A percentile compares a stretch with the other conserved stretches of the same genome.
These are phyloP conservation scores for Lepidurus arcticus DNA, from an alignment of 1,140 invertebrate genomes.

Conservation along the genomic window DNA sequence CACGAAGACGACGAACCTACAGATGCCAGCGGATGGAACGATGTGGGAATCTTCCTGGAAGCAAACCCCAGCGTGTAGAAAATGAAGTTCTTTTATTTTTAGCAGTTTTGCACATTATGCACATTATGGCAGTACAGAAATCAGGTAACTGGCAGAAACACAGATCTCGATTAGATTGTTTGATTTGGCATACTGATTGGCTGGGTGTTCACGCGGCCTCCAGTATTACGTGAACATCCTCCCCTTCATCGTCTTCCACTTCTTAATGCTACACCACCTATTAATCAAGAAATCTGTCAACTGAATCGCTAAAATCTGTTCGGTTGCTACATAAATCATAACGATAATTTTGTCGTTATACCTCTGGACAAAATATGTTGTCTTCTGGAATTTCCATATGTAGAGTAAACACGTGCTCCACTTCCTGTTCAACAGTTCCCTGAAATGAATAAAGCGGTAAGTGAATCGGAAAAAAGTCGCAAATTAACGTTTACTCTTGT, in stretches of 20 bases:
- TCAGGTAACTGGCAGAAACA: background rate
- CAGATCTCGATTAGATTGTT: background rate
- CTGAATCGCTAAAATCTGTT: background rate
- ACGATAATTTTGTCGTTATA: background rate
- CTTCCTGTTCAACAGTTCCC: background rate
- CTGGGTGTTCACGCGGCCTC: background rate
- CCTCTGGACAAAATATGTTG: background rate
- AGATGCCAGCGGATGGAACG: background rate
- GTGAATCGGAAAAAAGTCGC: background rate
- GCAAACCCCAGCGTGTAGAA: background rate
- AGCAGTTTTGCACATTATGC: background rate
- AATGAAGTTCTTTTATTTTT: background rate
- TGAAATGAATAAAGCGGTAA: background rate
- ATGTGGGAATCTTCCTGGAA: background rate
- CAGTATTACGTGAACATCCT: background rate
- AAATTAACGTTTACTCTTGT: background rate
- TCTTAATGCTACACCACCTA: background rate
- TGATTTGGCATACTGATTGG: background rate
- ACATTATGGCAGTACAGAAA: background rate
- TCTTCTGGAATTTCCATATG: background rate
- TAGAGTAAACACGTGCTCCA: background rate
- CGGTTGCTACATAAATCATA: background rate
- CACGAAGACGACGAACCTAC: slow-evolving; percentile 4
- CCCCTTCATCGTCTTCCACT: background rate
- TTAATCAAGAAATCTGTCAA: background rate